These are phyloP conservation scores for Aphelocoma californica DNA, from an alignment of 2,797 vertebrate genomes.

Conservation along the genomic window DNA sequence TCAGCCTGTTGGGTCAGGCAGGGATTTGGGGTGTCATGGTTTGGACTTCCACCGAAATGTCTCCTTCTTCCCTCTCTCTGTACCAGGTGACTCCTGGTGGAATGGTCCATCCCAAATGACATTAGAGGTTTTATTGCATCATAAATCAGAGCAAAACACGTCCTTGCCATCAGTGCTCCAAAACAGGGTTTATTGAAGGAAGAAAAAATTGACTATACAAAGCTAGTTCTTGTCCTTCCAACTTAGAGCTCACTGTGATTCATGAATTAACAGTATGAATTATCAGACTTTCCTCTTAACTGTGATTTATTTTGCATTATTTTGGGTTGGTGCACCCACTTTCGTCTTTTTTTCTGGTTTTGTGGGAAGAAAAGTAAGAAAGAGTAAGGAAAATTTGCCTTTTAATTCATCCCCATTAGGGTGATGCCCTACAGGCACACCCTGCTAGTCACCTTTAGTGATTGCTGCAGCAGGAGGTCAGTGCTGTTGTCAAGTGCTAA, in stretches of 20 bases:
- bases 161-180: not conserved
- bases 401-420: not conserved
- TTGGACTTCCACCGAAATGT: accelerated
- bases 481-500: not conserved
- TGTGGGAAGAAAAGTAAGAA: not conserved
- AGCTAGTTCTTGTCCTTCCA: not conserved
- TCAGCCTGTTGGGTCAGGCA: not conserved
- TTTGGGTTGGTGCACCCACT: not conserved
- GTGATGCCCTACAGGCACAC: not conserved
- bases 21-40: not conserved
- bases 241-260: not conserved
- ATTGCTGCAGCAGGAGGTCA: not conserved
- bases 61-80: not conserved
- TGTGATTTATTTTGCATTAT: not conserved
- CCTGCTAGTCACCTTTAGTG: not conserved
- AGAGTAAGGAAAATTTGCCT: not conserved
- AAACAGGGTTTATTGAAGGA: not conserved
- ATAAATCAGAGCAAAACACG: not conserved
- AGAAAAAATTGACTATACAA: not conserved
- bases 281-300: not conserved
- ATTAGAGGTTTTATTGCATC: not conserved
- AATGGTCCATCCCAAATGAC: not conserved
- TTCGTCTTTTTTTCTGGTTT: not conserved
- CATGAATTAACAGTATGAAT: accelerated
- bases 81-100: not conserved